These are phyloP conservation scores for Aspiorhynchus laticeps DNA, from an alignment of 2,113 vertebrate genomes.

Conservation along the genomic window DNA sequence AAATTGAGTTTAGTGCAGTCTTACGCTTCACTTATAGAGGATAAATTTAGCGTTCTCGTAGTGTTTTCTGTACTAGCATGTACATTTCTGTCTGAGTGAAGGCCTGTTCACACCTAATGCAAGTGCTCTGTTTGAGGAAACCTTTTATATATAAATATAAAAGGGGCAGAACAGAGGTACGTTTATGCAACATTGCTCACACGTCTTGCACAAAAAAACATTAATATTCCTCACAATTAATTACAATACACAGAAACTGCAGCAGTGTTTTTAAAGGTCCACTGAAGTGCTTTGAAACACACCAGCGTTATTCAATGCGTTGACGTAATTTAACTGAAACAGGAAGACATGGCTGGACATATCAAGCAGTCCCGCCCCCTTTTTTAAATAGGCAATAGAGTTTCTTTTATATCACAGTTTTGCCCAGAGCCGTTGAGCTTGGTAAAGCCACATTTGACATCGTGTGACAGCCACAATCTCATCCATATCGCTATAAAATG, in stretches of 20 bases:
- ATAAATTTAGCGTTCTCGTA: not conserved
- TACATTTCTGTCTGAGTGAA: not conserved
- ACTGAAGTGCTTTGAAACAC: too few relatives aligned
- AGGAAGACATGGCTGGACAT: too few relatives aligned
- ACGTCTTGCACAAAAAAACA: not conserved
- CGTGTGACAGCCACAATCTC: too few relatives aligned
- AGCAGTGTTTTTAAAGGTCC: not conserved
- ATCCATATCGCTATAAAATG: too few relatives aligned
- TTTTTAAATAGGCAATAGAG: too few relatives aligned
- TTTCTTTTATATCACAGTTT: too few relatives aligned
- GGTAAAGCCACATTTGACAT: too few relatives aligned
- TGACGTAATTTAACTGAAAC: too few relatives aligned
- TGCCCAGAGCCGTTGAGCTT: too few relatives aligned
- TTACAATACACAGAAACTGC: not conserved
- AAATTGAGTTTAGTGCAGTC: not conserved
- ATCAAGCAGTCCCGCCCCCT: too few relatives aligned
- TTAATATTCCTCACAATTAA: not conserved
- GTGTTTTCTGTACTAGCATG: not conserved
- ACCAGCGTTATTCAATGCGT: too few relatives aligned
- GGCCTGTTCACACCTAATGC: not conserved
- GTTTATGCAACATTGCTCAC: not conserved
- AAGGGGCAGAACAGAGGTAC: not conserved
- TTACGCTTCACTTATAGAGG: not conserved
- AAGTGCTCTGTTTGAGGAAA: not conserved
- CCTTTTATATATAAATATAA: not conserved